These are phyloP conservation scores for Biston stratarius DNA, from an alignment of 2,888 invertebrate genomes.

Conservation along the genomic window DNA sequence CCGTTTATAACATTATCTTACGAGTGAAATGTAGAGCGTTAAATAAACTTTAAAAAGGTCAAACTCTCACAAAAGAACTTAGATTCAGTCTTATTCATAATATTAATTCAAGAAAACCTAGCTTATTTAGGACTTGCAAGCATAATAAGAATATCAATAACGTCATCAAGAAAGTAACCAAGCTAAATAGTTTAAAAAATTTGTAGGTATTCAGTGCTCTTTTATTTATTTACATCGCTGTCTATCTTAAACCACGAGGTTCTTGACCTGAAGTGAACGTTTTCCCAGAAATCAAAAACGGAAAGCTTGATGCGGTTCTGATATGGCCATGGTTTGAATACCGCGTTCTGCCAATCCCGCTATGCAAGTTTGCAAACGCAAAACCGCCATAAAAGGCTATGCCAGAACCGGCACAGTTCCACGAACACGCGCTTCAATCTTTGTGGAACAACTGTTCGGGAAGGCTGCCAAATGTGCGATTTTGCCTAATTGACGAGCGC, in stretches of 20 bases:
- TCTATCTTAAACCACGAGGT: conserved; percentile 18
- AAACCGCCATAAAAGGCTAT: conserved; percentile 68
- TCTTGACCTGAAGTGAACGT: conserved; percentile 18
- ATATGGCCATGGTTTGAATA: conserved; percentile 22
- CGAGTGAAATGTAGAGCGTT: no score
- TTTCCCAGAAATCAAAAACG: conserved; percentile 18
- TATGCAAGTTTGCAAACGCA: conserved; percentile 48
- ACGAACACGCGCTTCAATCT: conserved; percentile 62
- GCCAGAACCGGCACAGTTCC: conserved; percentile 52
- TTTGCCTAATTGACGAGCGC: conserved; percentile 80
- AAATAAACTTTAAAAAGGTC: no score
- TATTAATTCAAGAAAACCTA: no score
- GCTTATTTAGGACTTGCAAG: no score
- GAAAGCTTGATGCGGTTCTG: conserved; percentile 14
- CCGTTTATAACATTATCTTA: no score
- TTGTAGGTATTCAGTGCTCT: not conserved
- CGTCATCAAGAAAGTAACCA: not conserved
- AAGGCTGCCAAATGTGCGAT: conserved; percentile 79
- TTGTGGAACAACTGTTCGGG: conserved; percentile 76
- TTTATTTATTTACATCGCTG: conserved; percentile 3
- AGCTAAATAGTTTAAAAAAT: not conserved
- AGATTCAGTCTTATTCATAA: no score
- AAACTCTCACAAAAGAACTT: no score
- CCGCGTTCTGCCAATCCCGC: conserved; percentile 30
- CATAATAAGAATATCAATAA: no score